phyloP scores from a whole-genome alignment of 2,888 invertebrate species.

The Oeneis ivallda region DNA sequence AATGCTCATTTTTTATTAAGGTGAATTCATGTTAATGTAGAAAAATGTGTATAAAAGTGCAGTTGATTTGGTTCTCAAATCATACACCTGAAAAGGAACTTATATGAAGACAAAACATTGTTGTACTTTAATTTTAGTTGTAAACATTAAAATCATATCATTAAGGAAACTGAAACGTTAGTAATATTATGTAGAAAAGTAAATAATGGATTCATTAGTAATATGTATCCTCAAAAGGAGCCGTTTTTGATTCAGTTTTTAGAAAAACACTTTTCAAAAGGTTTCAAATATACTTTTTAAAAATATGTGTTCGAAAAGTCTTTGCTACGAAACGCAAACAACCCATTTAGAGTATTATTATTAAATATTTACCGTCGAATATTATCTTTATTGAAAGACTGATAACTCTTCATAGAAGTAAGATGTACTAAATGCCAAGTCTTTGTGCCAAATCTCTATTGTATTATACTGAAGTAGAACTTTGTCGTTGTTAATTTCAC shows the following conservation, averaged over 20 bases:
- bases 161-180: conserved; percentile 30
- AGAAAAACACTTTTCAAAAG: not conserved
- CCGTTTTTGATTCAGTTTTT: conserved; percentile 22
- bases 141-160: conserved; percentile 35
- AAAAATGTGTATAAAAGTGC: not conserved
- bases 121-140: conserved; percentile 11
- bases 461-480: conserved; percentile 34
- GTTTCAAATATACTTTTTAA: not conserved
- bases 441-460: conserved; percentile 39
- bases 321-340: conserved; percentile 20
- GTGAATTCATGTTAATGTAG: not conserved
- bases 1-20: not conserved
- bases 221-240: conserved; percentile 17
- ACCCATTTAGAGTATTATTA: conserved; percentile 25
- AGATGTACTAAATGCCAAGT: conserved; percentile 39
- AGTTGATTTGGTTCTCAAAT: not conserved
- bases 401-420: conserved; percentile 53
- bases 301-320: conserved; percentile 13
- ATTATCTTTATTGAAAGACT: conserved; percentile 67
- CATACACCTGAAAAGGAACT: not conserved
- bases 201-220: conserved; percentile 25
- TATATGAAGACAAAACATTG: not conserved
- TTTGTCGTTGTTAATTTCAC: conserved; percentile 38
- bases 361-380: conserved; percentile 32
- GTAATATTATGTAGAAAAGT: conserved; percentile 27